Evolutionary conservation across 2,113 vertebrate species (phyloP), one percentile per base, ranked within the genome.

Genomic region (Otolemur garnettii): DNA sequence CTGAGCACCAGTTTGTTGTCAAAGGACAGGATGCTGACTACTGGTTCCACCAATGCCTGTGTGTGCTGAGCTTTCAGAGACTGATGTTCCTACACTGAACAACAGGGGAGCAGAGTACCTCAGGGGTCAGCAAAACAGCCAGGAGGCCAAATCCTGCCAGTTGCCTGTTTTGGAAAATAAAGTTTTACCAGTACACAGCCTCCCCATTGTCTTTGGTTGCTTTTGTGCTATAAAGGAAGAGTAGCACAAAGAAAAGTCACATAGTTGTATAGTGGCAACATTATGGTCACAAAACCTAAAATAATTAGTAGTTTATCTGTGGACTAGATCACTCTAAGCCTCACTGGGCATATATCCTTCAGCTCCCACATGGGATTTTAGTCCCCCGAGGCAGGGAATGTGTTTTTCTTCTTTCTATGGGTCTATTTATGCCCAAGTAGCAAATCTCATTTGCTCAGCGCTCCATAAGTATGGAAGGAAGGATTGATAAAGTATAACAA

Each of bases 391-490:
- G 66, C 30, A 62, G n/a, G 50, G 30, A 82, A 60, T 3, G 26
- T 83, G 9, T 91, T 77, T 84, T 75, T 50, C 22, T 45, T 62
- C 30, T 79, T 60, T 68, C 1, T 26, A 57, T 82, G 33, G 64
- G 57, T 74, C 30, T 19, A 57, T 85, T 77, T n/a, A 79, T 26
- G 68, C 30, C n/a, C 45, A 38, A 35, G 42, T 11, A 64, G 83
- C 62, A 87, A 60, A 90, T 64, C 42, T 85, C 85, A 83, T 28
- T 77, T 71, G 26, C 28, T n/a, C 88, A 69, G 74, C 64, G 28
- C 45, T 95, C 87, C 79, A 7, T 62, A 87, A 28, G 33, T 80
- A 90, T 24, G 62, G 80, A 78, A 79, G 42, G 53, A 87, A 90
- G 50, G 68, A 18, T 80, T 11, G 77, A 57, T n/a, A 55, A 72